Conservation (phyloP, 2,888 invertebrate species). For the Apamea sordens region DNA sequence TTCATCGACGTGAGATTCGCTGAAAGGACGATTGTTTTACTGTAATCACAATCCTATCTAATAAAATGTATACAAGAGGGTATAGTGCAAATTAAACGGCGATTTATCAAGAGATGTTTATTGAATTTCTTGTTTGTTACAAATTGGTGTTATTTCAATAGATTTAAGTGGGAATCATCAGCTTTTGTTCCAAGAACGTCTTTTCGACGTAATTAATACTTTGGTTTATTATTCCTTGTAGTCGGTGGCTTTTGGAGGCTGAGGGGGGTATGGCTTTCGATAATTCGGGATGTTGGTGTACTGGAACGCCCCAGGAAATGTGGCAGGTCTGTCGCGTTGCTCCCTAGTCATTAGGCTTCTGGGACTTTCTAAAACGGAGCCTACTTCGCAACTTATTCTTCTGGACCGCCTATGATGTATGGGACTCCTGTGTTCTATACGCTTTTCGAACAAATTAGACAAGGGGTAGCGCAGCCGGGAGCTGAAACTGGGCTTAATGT, state of each 20-base stretch:
- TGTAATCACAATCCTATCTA: slow-evolving; percentile 73
- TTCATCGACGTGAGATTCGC: slow-evolving; percentile 75
- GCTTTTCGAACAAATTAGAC: slow-evolving; percentile 21
- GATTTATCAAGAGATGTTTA: slow-evolving; percentile 60
- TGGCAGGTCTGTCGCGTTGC: slow-evolving; percentile 69
- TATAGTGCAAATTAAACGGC: slow-evolving; percentile 61
- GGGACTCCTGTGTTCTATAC: slow-evolving; percentile 38
- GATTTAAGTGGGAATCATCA: slow-evolving; percentile 25
- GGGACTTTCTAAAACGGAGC: slow-evolving; percentile 68
- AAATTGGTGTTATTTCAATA: slow-evolving; percentile 27
- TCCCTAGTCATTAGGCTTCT: slow-evolving; percentile 64
- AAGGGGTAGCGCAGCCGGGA: neutral
- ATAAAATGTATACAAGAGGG: slow-evolving; percentile 22
- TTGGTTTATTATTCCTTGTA: neutral
- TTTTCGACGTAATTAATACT: neutral
- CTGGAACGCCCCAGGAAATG: slow-evolving; percentile 67
- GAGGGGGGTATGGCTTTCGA: slow-evolving; percentile 64
- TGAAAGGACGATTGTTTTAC: slow-evolving; percentile 81
- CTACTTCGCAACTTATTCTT: slow-evolving; percentile 25
- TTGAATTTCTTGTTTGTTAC: slow-evolving; percentile 54
- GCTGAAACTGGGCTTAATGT: neutral
- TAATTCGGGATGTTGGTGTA: slow-evolving; percentile 69
- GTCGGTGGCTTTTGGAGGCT: neutral
- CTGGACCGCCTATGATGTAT: slow-evolving; percentile 38
- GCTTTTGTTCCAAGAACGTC: slow-evolving; percentile 42